phyloP scores from a whole-genome alignment of 2,888 invertebrate genomes.

The Nymphalis urticae region DNA sequence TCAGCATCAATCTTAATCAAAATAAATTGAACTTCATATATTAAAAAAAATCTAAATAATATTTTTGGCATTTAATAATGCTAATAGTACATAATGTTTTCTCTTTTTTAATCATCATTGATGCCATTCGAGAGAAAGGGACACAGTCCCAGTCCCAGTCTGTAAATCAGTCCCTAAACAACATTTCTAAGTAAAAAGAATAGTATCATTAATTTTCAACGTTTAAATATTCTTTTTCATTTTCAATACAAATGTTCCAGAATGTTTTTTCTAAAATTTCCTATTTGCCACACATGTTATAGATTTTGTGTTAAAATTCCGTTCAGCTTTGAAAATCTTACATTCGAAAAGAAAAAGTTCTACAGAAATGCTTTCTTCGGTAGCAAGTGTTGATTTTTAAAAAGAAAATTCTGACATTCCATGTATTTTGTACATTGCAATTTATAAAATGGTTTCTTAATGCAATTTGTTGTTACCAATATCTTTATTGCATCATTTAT shows the following conservation, averaged over 20 bases:
- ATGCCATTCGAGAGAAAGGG: too few species aligned
- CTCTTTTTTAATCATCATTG: too few species aligned
- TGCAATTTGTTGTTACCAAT: not conserved
- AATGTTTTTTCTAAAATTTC: not conserved
- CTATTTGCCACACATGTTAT: not conserved
- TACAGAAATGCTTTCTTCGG: not conserved
- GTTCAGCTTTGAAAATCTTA: not conserved
- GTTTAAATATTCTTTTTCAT: not conserved
- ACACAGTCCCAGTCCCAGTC: too few species aligned
- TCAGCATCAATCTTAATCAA: too few species aligned
- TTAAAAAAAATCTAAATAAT: too few species aligned
- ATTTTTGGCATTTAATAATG: too few species aligned
- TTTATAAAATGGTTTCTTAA: not conserved
- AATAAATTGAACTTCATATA: too few species aligned
- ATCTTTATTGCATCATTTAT: not conserved
- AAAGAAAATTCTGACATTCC: not conserved
- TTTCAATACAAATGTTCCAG: not conserved
- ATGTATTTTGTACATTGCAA: not conserved
- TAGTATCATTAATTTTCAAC: not conserved
- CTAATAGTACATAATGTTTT: too few species aligned
- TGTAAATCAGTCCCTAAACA: too few species aligned
- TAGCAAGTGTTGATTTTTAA: constrained; percentile 4
- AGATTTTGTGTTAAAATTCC: not conserved
- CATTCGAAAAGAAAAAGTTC: constrained; percentile 4
- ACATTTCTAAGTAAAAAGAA: too few species aligned